Conservation (phyloP, 2,797 vertebrate genomes). For the Tenualosa thibaudeaui region DNA sequence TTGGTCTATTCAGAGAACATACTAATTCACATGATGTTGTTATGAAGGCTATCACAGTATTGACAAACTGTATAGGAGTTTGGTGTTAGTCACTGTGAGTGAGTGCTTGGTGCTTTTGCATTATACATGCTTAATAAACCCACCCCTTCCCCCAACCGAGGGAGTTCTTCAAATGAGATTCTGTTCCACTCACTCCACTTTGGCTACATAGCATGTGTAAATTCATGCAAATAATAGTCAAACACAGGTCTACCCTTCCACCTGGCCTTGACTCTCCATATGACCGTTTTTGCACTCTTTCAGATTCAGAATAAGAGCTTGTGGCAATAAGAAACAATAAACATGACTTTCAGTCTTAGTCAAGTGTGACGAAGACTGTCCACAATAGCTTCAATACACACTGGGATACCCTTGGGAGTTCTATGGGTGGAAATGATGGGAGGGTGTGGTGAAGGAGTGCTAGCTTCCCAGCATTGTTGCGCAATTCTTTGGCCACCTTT, state of each 20-base stretch:
- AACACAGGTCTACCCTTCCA: neutral
- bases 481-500: neutral
- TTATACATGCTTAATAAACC: neutral
- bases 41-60: neutral
- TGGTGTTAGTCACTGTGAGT: neutral
- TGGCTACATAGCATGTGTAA: neutral
- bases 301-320: neutral
- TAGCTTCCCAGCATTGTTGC: conserved; percentile 45
- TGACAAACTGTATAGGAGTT: neutral
- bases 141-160: neutral
- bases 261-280: neutral
- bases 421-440: conserved; percentile 41
- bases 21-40: neutral
- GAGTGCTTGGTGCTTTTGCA: neutral
- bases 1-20: neutral
- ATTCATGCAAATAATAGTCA: conserved; percentile 12
- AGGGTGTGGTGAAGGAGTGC: conserved; percentile 34
- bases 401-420: conserved; percentile 23
- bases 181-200: neutral
- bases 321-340: neutral
- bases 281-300: neutral
- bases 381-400: neutral
- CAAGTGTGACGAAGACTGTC: conserved; percentile 25
- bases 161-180: neutral
- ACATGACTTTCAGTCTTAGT: neutral